These are phyloP conservation scores for Drosophila parvula DNA, from an alignment of 1,140 invertebrate species.

Conservation along the genomic window DNA sequence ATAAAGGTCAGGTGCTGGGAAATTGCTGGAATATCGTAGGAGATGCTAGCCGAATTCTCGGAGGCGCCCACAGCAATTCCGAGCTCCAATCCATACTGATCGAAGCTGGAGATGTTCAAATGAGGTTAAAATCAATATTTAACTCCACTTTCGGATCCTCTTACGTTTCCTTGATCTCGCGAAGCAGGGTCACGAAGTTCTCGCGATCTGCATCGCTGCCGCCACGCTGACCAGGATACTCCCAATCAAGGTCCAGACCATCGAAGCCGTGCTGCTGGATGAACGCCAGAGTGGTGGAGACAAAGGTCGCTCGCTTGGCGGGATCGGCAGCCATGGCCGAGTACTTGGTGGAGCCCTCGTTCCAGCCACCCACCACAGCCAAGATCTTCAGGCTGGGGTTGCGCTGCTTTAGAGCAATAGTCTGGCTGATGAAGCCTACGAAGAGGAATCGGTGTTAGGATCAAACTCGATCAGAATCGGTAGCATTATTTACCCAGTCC, in stretches of 20 bases:
- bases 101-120: slow-evolving; percentile 81
- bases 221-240: slow-evolving; percentile 86
- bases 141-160: slow-evolving; percentile 16
- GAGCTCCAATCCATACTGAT: slow-evolving; percentile 84
- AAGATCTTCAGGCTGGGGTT: slow-evolving; percentile 88
- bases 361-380: slow-evolving; percentile 91
- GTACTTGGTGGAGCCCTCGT: slow-evolving; percentile 87
- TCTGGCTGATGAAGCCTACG: slow-evolving; percentile 60
- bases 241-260: slow-evolving; percentile 89
- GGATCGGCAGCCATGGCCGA: slow-evolving; percentile 85
- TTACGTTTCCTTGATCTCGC: slow-evolving; percentile 85
- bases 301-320: slow-evolving; percentile 84
- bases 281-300: slow-evolving; percentile 85
- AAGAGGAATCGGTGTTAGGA: background rate
- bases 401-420: slow-evolving; percentile 83
- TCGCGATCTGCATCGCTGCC: slow-evolving; percentile 84
- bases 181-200: slow-evolving; percentile 85
- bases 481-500: slow-evolving; percentile 46
- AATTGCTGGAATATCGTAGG: slow-evolving; percentile 86
- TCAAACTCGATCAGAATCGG: background rate
- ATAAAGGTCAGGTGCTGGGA: slow-evolving; percentile 86
- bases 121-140: too few relatives aligned
- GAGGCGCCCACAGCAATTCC: slow-evolving; percentile 87
- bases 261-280: slow-evolving; percentile 86
- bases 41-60: slow-evolving; percentile 84